A percentile compares a stretch with the other conserved stretches of the same genome.
Evolutionary conservation across 2,888 invertebrate species (phyloP).

Genomic region (Thera obeliscata): DNA sequence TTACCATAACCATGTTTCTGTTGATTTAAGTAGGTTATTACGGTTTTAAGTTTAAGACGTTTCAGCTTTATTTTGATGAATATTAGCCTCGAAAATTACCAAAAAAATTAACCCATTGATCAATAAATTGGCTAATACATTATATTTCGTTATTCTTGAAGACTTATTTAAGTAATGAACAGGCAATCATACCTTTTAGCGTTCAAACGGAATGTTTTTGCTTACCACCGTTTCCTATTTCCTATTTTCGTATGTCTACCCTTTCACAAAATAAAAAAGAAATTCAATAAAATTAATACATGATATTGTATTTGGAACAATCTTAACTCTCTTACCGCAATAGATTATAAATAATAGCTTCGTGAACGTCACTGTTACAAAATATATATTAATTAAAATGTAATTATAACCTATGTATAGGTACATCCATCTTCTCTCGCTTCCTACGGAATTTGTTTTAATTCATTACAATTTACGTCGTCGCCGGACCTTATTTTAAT

Average conservation of each 20-base stretch:
- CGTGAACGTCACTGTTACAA: slow-evolving; percentile 77
- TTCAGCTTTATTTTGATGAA: not conserved
- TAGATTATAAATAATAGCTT: slow-evolving; percentile 75
- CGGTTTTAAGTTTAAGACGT: not conserved
- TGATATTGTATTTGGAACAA: slow-evolving; percentile 80
- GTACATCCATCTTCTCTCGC: slow-evolving; percentile 56
- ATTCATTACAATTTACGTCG: slow-evolving; percentile 48
- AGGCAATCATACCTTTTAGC: too few species aligned
- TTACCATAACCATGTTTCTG: not conserved
- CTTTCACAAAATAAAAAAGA: slow-evolving; percentile 28
- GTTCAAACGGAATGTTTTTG: too few species aligned
- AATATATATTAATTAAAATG: slow-evolving; percentile 61
- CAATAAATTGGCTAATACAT: too few species aligned
- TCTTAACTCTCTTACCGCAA: slow-evolving; percentile 68
- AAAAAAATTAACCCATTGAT: too few species aligned
- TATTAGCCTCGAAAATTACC: not conserved
- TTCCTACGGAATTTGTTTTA: slow-evolving; percentile 55
- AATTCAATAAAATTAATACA: slow-evolving; percentile 57
- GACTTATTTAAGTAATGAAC: too few species aligned
- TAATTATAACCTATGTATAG: slow-evolving; percentile 69
- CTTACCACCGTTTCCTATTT: too few species aligned
- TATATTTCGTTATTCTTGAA: too few species aligned
- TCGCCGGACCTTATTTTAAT: slow-evolving; percentile 34
- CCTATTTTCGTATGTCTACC: not conserved
- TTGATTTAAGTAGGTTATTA: not conserved